A percentile compares a stretch with the other conserved stretches of the same genome.
These are phyloP conservation scores for Drosophila suzukii DNA, from an alignment of 1,140 invertebrate species.

Conservation along the genomic window DNA sequence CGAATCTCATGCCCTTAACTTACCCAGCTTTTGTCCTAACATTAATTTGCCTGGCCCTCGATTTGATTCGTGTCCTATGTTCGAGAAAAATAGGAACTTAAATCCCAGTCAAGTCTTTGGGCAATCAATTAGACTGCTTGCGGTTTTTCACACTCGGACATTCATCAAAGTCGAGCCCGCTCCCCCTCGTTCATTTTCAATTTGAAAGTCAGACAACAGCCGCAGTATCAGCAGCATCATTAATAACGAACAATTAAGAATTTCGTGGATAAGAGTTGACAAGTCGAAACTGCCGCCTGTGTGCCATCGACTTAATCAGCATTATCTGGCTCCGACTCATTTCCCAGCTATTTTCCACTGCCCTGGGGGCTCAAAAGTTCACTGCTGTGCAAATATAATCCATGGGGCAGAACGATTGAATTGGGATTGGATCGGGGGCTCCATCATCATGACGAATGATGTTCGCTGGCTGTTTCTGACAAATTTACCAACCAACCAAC, in stretches of 20 bases:
- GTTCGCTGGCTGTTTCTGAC: constrained; percentile 62
- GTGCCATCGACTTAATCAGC: constrained; percentile 49
- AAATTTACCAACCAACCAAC: constrained; percentile 46
- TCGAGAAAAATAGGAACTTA: constrained; percentile 2
- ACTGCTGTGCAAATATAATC: constrained; percentile 52
- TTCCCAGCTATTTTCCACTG: constrained; percentile 8
- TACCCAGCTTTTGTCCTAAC: constrained; percentile 1
- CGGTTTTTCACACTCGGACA: constrained; percentile 59
- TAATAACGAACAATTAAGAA: constrained; percentile 78
- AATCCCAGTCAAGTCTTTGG: constrained; percentile 37
- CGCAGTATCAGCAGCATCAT: constrained; percentile 55
- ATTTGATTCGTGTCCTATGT: constrained; percentile 34
- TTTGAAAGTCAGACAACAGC: constrained; percentile 59
- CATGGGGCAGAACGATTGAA: constrained; percentile 34
- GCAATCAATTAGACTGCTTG: constrained; percentile 68
- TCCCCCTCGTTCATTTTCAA: constrained; percentile 56
- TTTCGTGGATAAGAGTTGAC: constrained; percentile 59
- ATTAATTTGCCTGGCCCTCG: constrained; percentile 53
- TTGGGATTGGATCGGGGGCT: constrained; percentile 3
- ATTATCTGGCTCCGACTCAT: constrained; percentile 46
- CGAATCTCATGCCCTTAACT: not conserved
- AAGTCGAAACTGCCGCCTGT: constrained; percentile 38
- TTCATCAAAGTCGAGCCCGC: constrained; percentile 63
- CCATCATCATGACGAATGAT: constrained; percentile 66
- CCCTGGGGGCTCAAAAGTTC: constrained; percentile 37